Conservation (phyloP, 1,140 invertebrate genomes). For the Zaprionus lachaisei region DNA sequence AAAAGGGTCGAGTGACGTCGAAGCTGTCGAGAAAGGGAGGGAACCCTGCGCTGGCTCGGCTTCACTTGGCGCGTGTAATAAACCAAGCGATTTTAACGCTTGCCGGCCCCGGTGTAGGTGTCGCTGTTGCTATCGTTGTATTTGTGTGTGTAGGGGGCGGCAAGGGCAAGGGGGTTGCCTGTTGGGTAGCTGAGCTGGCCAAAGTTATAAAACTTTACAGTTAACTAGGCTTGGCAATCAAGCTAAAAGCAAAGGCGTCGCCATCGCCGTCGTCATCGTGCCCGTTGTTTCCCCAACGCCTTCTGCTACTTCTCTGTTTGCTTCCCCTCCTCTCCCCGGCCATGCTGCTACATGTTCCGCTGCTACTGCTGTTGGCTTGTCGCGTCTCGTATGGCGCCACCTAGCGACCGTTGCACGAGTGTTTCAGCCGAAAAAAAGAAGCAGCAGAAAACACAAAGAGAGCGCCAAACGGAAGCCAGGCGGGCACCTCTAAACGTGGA, state of each 20-base stretch:
- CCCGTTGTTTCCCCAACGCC: background rate
- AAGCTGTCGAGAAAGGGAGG: constrained; percentile 40
- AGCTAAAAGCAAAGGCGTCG: constrained; percentile 83
- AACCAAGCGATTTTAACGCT: constrained; percentile 80
- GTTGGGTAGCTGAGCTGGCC: constrained; percentile 44
- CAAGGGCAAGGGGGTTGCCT: constrained; percentile 11
- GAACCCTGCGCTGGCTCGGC: constrained; percentile 16
- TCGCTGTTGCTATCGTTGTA: constrained; percentile 8
- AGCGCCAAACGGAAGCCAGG: constrained; percentile 25
- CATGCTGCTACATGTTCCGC: constrained; percentile 10
- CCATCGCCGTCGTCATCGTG: constrained; percentile 43
- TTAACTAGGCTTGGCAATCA: constrained; percentile 83
- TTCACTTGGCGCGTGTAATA: constrained; percentile 74
- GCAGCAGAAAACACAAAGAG: constrained; percentile 23
- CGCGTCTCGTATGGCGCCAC: constrained; percentile 69
- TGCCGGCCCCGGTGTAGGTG: constrained; percentile 20
- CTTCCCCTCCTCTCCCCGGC: background rate
- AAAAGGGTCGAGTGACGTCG: constrained; percentile 76
- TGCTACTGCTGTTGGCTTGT: constrained; percentile 44
- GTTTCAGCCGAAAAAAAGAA: constrained; percentile 35
- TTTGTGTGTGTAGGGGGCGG: background rate
- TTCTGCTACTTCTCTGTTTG: constrained; percentile 32
- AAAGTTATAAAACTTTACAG: constrained; percentile 83
- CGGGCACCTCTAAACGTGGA: constrained; percentile 73
- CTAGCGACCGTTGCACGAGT: constrained; percentile 59